phyloP scores from a whole-genome alignment of 2,888 invertebrate genomes.

The Drosophila paranaensis region DNA sequence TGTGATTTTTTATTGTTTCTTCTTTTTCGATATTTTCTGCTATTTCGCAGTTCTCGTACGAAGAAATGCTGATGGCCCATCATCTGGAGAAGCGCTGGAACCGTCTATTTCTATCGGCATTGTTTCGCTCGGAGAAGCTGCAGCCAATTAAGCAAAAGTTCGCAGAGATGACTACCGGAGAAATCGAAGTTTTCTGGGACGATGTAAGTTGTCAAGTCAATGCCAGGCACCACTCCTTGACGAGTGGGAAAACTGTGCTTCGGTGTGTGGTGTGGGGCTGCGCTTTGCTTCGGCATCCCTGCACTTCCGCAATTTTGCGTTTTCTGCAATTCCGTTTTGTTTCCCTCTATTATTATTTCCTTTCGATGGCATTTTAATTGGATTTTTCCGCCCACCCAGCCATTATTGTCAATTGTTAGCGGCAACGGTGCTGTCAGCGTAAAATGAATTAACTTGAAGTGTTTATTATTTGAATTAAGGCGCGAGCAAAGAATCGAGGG shows the following conservation, averaged over 20 bases:
- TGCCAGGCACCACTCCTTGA: slow-evolving; percentile 1
- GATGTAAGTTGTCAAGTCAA: slow-evolving; percentile 78
- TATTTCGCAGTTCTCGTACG: slow-evolving; percentile 81
- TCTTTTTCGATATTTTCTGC: slow-evolving; percentile 1
- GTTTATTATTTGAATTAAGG: slow-evolving; percentile 83
- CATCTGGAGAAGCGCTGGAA: slow-evolving; percentile 89
- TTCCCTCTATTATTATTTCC: slow-evolving; percentile 82
- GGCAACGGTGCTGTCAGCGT: slow-evolving; percentile 59
- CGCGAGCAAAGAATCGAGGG: slow-evolving; percentile 22
- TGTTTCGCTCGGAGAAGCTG: slow-evolving; percentile 89
- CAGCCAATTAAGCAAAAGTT: slow-evolving; percentile 94
- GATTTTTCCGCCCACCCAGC: slow-evolving; percentile 82
- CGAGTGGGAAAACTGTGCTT: background rate
- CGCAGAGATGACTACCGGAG: slow-evolving; percentile 91
- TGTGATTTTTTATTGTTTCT: slow-evolving; percentile 28
- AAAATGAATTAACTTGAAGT: slow-evolving; percentile 84
- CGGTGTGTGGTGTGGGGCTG: slow-evolving; percentile 15
- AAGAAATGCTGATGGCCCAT: slow-evolving; percentile 85
- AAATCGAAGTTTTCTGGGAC: slow-evolving; percentile 86
- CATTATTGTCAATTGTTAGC: slow-evolving; percentile 81
- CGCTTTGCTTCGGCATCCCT: slow-evolving; percentile 35
- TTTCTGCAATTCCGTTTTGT: slow-evolving; percentile 76
- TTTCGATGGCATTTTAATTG: slow-evolving; percentile 84
- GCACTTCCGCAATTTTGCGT: slow-evolving; percentile 78
- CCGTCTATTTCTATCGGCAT: slow-evolving; percentile 88